Evolutionary conservation across 1,140 invertebrate species (phyloP), one percentile per base, ranked within the genome.

Genomic region (Diplogasteroides magnus): DNA sequence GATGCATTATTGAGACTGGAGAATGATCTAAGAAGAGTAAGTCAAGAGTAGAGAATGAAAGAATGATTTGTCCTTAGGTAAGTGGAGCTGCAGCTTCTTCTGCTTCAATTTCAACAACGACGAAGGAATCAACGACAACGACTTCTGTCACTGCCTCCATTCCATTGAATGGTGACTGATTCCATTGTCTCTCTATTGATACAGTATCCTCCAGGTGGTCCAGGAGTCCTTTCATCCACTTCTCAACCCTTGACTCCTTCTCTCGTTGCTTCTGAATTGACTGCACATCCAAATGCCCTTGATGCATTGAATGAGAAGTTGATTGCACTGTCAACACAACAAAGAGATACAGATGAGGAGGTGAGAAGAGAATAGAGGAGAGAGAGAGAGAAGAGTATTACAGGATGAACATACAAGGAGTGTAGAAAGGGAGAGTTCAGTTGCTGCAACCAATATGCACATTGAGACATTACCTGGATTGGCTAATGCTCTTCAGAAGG

Each of bases 401-500:
- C 62, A 60, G 6, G 19, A 75, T 56, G 67, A 71, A 37, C 64
- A 77, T 14, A 64, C 56, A 28, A 25, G 72, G 31, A 74, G 31
- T 27, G 60, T 55, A 26, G 14, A 27, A 27, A 68, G 60, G 55
- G 48, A 55, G 31, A 32, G 68, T 57, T 56, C 57, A 15, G 58
- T 58, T 55, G 31, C 63, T 15, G 68, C 66, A 23, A 37, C n/a
- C n/a, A n/a, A 64, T 23, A 64, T 76, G 14, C 78, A 78, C 6
- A 72, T 79, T 28, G 77, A 79, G 25, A 79, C 78, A 19, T 61
- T 79, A 6, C 76, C 73, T 37, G 77, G 74, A 26, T 56, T 79
- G 62, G 78, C 78, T 2, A 67, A 71, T 27, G 77, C 77, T 14
- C 58, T 79, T 14, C 77, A 79, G 61, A 80, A 77, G 59, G 76